These are phyloP conservation scores for Tragelaphus imberbis DNA, from an alignment of 2,113 vertebrate species.

Conservation along the genomic window DNA sequence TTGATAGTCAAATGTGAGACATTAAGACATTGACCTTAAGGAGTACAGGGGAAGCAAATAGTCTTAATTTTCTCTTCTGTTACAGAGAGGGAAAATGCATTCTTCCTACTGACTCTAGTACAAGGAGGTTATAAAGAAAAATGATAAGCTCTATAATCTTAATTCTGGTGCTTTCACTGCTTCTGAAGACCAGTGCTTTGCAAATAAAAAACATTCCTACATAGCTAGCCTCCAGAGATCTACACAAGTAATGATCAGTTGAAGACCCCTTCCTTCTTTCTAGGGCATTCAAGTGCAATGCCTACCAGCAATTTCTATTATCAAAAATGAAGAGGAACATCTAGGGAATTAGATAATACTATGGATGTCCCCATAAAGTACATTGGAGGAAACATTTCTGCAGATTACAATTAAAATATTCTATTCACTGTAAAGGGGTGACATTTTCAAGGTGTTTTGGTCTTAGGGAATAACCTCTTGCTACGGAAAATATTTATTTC, in stretches of 20 bases:
- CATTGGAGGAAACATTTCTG: not conserved
- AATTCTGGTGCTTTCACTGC: not conserved
- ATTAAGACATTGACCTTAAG: constrained; percentile 82
- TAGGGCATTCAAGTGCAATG: not conserved
- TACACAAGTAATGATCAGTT: not conserved
- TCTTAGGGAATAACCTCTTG: not conserved
- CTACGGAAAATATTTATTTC: not conserved
- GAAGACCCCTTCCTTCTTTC: not conserved
- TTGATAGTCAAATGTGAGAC: constrained; percentile 94
- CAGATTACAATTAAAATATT: not conserved
- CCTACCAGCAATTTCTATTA: not conserved
- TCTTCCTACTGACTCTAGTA: not conserved
- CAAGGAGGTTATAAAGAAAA: not conserved
- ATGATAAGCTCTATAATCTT: not conserved
- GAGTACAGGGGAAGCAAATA: not conserved
- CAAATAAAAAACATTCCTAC: not conserved
- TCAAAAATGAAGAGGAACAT: not conserved
- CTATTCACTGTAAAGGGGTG: not conserved
- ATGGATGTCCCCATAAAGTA: not conserved
- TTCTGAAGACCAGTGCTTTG: not conserved
- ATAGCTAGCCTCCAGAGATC: not conserved
- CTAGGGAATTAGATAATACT: not conserved
- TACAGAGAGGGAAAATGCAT: not conserved
- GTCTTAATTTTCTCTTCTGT: not conserved
- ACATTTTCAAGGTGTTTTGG: not conserved